Evolutionary conservation across 2,113 vertebrate genomes (phyloP).

Genomic region (Protobothrops flavoviridis): DNA sequence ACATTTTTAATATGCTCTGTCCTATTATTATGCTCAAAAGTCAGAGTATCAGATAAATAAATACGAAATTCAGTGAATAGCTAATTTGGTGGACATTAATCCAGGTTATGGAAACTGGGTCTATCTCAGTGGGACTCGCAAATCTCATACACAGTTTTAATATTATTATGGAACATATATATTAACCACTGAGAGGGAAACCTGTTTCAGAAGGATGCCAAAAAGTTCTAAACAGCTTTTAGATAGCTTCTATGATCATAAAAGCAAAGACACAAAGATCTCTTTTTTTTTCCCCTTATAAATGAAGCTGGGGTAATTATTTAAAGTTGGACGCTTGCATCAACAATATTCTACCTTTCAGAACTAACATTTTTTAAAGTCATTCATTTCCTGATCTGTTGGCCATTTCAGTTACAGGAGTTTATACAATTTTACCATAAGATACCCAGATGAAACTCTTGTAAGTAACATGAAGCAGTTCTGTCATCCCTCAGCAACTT

Average conservation of each 20-base stretch:
- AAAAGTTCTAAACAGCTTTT: neutral
- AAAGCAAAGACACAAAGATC: neutral
- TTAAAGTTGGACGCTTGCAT: neutral
- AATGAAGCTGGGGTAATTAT: conserved; percentile 1
- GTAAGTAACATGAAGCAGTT: neutral
- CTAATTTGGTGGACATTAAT: neutral
- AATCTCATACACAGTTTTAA: neutral
- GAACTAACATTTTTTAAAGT: conserved; percentile 10
- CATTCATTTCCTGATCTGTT: neutral
- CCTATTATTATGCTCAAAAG: neutral
- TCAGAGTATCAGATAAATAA: neutral
- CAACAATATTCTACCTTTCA: neutral
- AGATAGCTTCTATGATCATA: neutral
- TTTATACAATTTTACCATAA: neutral
- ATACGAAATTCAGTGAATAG: neutral
- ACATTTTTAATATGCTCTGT: neutral
- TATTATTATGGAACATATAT: neutral
- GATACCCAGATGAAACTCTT: conserved; percentile 1
- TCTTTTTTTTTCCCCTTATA: neutral
- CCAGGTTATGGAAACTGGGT: neutral
- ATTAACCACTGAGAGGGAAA: neutral
- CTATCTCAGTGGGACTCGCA: neutral
- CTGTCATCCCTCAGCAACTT: neutral
- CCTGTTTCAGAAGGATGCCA: neutral
- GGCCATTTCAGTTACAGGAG: neutral